A percentile compares a stretch with the other conserved stretches of the same genome.
phyloP scores from a whole-genome alignment of 2,797 vertebrate species.

The Hyperoplus lanceolatus region DNA sequence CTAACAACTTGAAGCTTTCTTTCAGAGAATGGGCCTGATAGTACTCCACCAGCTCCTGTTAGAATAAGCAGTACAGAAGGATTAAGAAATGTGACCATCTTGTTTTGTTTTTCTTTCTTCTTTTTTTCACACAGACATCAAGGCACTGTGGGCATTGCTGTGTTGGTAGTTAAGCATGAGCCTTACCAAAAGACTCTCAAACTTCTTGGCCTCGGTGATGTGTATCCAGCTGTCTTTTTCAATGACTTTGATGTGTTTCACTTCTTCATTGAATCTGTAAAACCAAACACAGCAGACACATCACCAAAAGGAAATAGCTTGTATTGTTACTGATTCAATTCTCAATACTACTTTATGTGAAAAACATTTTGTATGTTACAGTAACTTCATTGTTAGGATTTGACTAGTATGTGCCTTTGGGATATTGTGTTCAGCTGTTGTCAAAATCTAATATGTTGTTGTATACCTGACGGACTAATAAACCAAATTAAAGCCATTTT shows the following conservation, averaged over 20 bases:
- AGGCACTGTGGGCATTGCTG: background rate
- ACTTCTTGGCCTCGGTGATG: conserved; percentile 99
- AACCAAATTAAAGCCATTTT: conserved; percentile 32
- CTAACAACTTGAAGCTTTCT: conserved; percentile 98
- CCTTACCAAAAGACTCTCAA: conserved; percentile 94
- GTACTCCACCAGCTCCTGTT: conserved; percentile 95
- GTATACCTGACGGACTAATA: conserved; percentile 2
- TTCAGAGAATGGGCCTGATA: conserved; percentile 97
- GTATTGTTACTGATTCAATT: background rate
- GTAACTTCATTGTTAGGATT: background rate
- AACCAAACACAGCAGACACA: conserved; percentile 6
- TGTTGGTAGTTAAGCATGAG: too few species aligned
- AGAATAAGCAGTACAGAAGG: background rate
- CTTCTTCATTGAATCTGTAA: conserved; percentile 96
- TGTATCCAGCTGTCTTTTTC: conserved; percentile 98
- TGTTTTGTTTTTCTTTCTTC: background rate
- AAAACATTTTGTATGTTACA: background rate
- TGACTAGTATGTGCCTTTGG: background rate
- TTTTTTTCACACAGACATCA: background rate
- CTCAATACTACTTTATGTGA: background rate
- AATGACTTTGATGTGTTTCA: conserved; percentile 98
- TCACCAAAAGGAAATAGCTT: background rate
- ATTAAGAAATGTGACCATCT: background rate
- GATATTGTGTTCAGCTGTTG: conserved; percentile 15
- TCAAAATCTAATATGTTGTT: conserved; percentile 3